A percentile compares a stretch with the other conserved stretches of the same genome.
phyloP scores from a whole-genome alignment of 1,140 invertebrate species.

The Aporrectodea caliginosa region DNA sequence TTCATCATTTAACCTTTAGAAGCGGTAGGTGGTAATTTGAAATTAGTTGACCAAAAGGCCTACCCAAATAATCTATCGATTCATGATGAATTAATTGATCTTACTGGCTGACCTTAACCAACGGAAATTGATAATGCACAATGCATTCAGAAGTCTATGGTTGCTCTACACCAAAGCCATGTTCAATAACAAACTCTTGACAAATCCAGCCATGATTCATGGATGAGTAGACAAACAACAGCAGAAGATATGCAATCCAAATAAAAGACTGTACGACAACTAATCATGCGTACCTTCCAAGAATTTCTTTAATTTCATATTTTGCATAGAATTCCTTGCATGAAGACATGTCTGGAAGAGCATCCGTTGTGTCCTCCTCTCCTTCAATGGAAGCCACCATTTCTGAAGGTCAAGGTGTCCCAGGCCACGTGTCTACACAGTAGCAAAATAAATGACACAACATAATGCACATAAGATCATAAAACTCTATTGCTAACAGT shows the following conservation, averaged over 20 bases:
- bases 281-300: conserved; percentile 74
- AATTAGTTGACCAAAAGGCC: neutral
- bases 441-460: too few species aligned
- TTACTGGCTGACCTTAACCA: too few species aligned
- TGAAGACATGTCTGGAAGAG: conserved; percentile 41
- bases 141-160: neutral
- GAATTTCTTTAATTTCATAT: conserved; percentile 96
- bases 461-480: too few species aligned
- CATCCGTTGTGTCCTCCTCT: conserved; percentile 26
- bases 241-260: neutral
- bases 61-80: too few species aligned
- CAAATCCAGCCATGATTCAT: neutral
- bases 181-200: neutral
- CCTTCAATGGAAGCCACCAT: neutral
- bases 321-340: conserved; percentile 82
- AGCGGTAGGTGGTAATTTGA: neutral
- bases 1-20: neutral
- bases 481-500: too few species aligned
- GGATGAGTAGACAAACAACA: neutral
- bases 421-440: too few species aligned
- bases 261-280: neutral
- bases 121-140: neutral
- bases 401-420: neutral
- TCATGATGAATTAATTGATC: too few species aligned
- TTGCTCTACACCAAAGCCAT: neutral